phyloP scores from a whole-genome alignment of 2,888 invertebrate species.

The Muschampia plurimacula region DNA sequence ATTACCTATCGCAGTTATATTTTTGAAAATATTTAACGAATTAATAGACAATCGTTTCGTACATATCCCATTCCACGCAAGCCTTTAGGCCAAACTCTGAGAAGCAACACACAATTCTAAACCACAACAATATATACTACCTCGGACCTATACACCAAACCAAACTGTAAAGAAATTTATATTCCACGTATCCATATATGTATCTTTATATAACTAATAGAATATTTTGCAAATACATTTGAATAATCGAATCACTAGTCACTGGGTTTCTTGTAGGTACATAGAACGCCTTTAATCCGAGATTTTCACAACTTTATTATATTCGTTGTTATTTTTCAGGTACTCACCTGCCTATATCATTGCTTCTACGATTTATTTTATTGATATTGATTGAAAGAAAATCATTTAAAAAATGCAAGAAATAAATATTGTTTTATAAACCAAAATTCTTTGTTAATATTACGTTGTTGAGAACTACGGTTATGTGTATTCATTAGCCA shows the following conservation, averaged over 20 bases:
- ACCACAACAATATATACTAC: background rate
- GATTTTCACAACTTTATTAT: conserved; percentile 61
- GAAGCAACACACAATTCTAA: conserved; percentile 5
- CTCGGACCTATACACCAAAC: conserved; percentile 1
- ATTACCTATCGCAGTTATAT: background rate
- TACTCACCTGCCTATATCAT: conserved; percentile 14
- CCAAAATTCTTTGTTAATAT: background rate
- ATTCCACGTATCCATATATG: conserved; percentile 2
- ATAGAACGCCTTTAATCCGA: conserved; percentile 53
- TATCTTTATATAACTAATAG: conserved; percentile 64
- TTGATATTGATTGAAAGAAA: background rate
- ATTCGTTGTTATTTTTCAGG: conserved; percentile 66
- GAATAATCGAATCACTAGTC: conserved; percentile 18
- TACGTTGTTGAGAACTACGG: background rate
- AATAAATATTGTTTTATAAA: background rate
- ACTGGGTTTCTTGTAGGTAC: conserved; percentile 41
- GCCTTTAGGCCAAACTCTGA: background rate
- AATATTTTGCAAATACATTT: conserved; percentile 75
- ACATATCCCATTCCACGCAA: conserved; percentile 9
- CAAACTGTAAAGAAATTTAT: background rate
- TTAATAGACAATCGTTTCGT: background rate
- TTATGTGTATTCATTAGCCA: conserved; percentile 9
- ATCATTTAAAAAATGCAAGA: background rate
- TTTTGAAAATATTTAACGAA: background rate
- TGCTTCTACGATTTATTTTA: background rate